Conservation (phyloP, 23 tunicate genomes). For the Trididemnum nubilum region DNA sequence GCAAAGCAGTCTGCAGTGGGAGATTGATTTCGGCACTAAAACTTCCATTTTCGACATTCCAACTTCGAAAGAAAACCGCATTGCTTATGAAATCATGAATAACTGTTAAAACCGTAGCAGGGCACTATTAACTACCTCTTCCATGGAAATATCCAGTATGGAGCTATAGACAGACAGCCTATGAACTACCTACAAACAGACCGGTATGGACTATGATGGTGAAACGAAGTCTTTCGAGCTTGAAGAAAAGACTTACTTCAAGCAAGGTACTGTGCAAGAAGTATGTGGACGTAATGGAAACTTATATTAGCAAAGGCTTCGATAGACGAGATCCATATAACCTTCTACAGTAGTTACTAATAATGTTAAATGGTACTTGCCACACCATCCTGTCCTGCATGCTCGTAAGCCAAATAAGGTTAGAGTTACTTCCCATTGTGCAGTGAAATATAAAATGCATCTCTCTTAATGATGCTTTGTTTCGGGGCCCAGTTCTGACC, state of each 20-base stretch:
- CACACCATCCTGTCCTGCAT: conserved; percentile 13
- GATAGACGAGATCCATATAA: not conserved
- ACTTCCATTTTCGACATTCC: not conserved
- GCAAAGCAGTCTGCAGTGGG: not conserved
- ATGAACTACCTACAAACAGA: too few relatives aligned
- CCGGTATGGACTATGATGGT: too few relatives aligned
- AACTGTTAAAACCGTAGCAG: not conserved
- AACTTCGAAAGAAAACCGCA: conserved; percentile 21
- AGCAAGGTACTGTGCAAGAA: not conserved
- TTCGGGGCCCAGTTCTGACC: not conserved
- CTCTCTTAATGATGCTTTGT: conserved; percentile 9
- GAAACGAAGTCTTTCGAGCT: not conserved
- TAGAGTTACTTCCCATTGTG: too few relatives aligned
- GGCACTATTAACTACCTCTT: conserved; percentile 22
- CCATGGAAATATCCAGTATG: conserved; percentile 13
- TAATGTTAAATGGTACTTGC: conserved; percentile 22
- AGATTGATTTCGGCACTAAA: not conserved
- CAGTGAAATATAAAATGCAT: too few relatives aligned
- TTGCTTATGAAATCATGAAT: not conserved
- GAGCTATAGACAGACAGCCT: conserved; percentile 2
- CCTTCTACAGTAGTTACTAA: not conserved
- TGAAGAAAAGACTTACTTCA: not conserved
- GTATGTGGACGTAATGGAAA: conserved; percentile 4
- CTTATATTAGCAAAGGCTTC: not conserved
- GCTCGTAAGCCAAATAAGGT: not conserved